Evolutionary conservation across 1,140 invertebrate genomes (phyloP).

Genomic region (Pygmarrhopalites habei): DNA sequence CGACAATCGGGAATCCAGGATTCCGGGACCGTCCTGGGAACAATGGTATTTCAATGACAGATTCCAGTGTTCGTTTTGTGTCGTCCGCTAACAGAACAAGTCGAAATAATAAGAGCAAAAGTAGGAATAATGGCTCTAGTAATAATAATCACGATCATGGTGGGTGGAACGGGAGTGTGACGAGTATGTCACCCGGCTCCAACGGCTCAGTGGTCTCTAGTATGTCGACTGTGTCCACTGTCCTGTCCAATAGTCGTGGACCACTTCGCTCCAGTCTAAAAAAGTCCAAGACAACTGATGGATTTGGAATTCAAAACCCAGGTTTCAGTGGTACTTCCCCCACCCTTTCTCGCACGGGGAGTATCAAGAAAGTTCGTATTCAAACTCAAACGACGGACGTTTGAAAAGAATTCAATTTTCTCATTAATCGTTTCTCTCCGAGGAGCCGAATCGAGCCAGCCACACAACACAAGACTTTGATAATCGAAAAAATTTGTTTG

Average conservation of each 20-base stretch:
- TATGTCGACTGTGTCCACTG: conserved; percentile 26
- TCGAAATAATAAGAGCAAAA: conserved; percentile 7
- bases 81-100: conserved; percentile 22
- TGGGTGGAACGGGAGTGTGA: conserved; percentile 32
- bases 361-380: conserved; percentile 75
- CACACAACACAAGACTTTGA: neutral
- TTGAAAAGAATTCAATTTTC: conserved; percentile 43
- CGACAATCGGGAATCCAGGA: conserved; percentile 35
- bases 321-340: conserved; percentile 72
- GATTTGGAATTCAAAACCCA: conserved; percentile 74
- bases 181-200: conserved; percentile 25
- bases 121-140: conserved; percentile 13
- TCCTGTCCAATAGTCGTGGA: conserved; percentile 47
- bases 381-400: conserved; percentile 81
- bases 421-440: neutral
- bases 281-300: conserved; percentile 54
- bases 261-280: conserved; percentile 73
- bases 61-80: conserved; percentile 38
- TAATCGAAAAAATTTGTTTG: too few species aligned
- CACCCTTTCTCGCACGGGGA: conserved; percentile 68
- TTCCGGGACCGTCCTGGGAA: conserved; percentile 23
- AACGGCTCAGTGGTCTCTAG: conserved; percentile 18
- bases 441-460: neutral
- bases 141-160: conserved; percentile 17
- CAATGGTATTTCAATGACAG: conserved; percentile 40